Evolutionary conservation across 2,113 vertebrate species (phyloP), one percentile per base, ranked within the genome.

Genomic region (Dermatemys mawii): DNA sequence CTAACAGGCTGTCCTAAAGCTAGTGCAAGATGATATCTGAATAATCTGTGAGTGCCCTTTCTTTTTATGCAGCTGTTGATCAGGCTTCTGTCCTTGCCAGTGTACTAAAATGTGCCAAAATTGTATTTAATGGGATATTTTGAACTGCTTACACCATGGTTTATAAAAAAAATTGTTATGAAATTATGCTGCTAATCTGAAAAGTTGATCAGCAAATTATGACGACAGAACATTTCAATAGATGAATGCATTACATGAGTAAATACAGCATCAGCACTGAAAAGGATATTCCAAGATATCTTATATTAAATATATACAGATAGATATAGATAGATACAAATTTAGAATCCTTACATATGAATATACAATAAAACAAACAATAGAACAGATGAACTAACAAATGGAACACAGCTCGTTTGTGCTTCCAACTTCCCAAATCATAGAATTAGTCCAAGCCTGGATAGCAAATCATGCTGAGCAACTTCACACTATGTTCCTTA

Each of bases 1-100:
- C 97, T 96, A 97, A 98, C 94, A 97, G 97, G 97, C 96, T 96
- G 96, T 97, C 83, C 91, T 94, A 97, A 98, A 97, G 98, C 97
- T 97, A 98, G 90, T 80, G 97, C 95, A 97, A 98, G 97, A 97
- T 96, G 97, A 98, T 98, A 98, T 95, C 90, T 97, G 97, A 98
- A 97, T 98, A 96, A 98, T 96, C 97, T 93, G 91, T 92, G 97
- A 97, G 96, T 93, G 95, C 79, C 46, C 21, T 82, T 93, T 91
- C 89, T 83, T 96, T 97, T 85, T 89, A 84, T 87, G 81, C 89
- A 93, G 96, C 92, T 97, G 93, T 93, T 97, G 95, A 92, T 96
- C 90, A 96, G 96, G 96, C 94, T 97, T 86, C 83, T 95, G 91
- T 21, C 46, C 83, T 92, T 92, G 82, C 94, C 50, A 89, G 94